Evolutionary conservation across 2,888 invertebrate genomes (phyloP).

Genomic region (Apamea epomidion): DNA sequence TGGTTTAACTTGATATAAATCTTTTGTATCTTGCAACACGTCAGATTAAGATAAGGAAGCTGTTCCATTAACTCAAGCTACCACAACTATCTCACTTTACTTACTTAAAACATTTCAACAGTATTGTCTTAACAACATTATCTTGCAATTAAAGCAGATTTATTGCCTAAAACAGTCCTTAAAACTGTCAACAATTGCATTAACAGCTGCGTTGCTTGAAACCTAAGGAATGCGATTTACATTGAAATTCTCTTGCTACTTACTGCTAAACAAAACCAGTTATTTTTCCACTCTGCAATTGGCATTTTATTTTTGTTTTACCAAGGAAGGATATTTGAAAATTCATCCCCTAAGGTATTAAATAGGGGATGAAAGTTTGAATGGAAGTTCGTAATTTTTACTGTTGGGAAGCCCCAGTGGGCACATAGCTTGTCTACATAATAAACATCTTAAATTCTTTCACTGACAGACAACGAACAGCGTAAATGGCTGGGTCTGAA

Average conservation of each 20-base stretch:
- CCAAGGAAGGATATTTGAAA: too few species aligned
- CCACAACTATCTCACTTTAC: constrained; percentile 4
- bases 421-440: too few species aligned
- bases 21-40: constrained; percentile 21
- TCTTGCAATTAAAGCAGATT: constrained; percentile 34
- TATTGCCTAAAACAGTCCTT: constrained; percentile 28
- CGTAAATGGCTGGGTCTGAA: too few species aligned
- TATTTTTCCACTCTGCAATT: too few species aligned
- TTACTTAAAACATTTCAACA: constrained; percentile 36
- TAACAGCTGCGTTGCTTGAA: constrained; percentile 9
- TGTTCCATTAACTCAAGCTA: neutral
- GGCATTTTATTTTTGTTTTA: too few species aligned
- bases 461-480: too few species aligned
- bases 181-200: constrained; percentile 28
- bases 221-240: constrained; percentile 29
- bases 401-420: too few species aligned
- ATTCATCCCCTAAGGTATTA: too few species aligned
- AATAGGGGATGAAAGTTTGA: too few species aligned
- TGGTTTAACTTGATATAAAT: neutral
- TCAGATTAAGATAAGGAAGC: constrained; percentile 16
- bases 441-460: too few species aligned
- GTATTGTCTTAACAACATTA: constrained; percentile 40
- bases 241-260: constrained; percentile 37
- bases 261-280: neutral
- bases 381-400: too few species aligned